Percentiles rank a stretch among this genome's conserved stretches.
These are phyloP conservation scores for Ochlodes sylvanus DNA, from an alignment of 2,888 invertebrate species.

Conservation along the genomic window DNA sequence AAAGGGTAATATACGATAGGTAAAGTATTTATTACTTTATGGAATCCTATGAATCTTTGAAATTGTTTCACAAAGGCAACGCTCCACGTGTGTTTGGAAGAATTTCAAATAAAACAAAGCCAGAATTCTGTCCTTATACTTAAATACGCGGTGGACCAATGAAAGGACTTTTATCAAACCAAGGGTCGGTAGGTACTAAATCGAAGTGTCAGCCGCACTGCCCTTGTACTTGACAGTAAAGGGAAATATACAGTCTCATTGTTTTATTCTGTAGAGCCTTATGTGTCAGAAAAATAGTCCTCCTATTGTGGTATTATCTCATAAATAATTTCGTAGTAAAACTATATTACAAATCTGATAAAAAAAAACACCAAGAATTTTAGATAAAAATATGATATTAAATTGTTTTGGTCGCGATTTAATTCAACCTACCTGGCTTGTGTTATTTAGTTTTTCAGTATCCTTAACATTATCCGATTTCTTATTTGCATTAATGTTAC, in stretches of 20 bases:
- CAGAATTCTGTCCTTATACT: conserved; percentile 1
- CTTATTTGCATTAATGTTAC: too few species aligned
- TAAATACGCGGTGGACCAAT: conserved; percentile 56
- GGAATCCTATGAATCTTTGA: too few species aligned
- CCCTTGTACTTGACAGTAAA: conserved; percentile 75
- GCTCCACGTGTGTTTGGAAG: background rate
- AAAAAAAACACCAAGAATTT: too few species aligned
- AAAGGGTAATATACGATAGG: too few species aligned
- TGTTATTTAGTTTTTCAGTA: too few species aligned
- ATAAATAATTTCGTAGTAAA: too few species aligned
- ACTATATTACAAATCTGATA: too few species aligned
- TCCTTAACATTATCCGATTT: too few species aligned
- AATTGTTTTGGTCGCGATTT: too few species aligned
- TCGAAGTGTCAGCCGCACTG: conserved; percentile 77
- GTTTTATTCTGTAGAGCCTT: conserved; percentile 52
- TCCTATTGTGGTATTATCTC: background rate
- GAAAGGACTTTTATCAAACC: conserved; percentile 75
- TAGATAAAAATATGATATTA: too few species aligned
- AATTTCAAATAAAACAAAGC: background rate
- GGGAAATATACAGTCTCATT: conserved; percentile 71
- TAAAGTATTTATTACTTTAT: too few species aligned
- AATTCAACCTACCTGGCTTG: too few species aligned
- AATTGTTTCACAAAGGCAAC: background rate
- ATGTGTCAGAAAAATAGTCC: conserved; percentile 47
- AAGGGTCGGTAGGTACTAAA: conserved; percentile 77